Conservation (phyloP, 2,888 invertebrate species). For the Linnaemya tessellans region DNA sequence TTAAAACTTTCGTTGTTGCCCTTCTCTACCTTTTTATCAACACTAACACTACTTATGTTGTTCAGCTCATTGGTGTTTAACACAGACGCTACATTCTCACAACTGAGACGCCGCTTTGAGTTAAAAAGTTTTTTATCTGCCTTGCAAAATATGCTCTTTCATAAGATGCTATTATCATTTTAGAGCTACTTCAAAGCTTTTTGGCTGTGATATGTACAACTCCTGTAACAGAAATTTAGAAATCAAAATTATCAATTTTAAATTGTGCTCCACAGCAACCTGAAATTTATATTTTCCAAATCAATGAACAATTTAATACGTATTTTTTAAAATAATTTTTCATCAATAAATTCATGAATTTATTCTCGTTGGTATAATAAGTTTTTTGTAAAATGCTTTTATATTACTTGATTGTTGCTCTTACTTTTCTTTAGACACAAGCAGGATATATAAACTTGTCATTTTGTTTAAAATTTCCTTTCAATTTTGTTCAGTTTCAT, state of each 20-base stretch:
- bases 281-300: constrained; percentile 66
- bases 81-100: no score
- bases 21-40: no score
- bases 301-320: constrained; percentile 61
- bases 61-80: no score
- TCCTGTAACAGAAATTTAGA: neutral
- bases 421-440: neutral
- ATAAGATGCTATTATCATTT: no score
- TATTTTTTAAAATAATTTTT: constrained; percentile 46
- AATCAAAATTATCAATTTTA: neutral
- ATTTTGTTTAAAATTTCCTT: neutral
- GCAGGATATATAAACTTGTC: neutral
- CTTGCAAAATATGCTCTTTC: no score
- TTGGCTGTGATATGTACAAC: no score
- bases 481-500: no score
- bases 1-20: no score
- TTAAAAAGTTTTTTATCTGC: no score
- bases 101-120: no score
- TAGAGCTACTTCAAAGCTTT: no score
- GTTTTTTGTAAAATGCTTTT: neutral
- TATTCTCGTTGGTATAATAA: neutral
- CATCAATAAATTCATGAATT: neutral
- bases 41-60: no score
- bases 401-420: neutral
- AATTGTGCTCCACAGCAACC: constrained; percentile 18